Conservation (phyloP, 1,140 invertebrate genomes). For the Pachypeltis micranthus region DNA sequence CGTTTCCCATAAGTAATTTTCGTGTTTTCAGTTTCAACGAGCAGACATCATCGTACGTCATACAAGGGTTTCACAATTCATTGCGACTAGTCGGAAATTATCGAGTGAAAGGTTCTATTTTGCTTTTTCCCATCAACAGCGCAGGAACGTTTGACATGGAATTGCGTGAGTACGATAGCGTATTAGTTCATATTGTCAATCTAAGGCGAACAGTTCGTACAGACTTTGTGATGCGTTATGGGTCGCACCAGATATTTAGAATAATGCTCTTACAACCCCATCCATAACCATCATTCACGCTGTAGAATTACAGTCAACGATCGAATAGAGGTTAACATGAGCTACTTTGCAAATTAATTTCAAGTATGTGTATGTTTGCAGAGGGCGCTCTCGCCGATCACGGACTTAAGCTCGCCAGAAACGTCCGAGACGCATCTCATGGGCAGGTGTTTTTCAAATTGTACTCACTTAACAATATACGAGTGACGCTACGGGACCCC, state of each 20-base stretch:
- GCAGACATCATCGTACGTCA: not conserved
- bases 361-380: not conserved
- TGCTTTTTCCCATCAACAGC: conserved; percentile 6
- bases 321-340: too few species aligned
- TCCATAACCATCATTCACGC: too few species aligned
- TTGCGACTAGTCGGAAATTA: not conserved
- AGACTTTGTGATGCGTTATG: too few species aligned
- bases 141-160: conserved; percentile 4
- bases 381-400: not conserved
- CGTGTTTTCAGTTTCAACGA: not conserved
- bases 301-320: too few species aligned
- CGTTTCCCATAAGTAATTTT: not conserved
- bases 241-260: too few species aligned
- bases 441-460: conserved; percentile 1
- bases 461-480: not conserved
- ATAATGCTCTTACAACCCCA: too few species aligned
- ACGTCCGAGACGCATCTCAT: not conserved
- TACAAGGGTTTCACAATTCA: not conserved
- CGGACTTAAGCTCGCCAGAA: not conserved
- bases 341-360: conserved; percentile 1
- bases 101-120: not conserved
- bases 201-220: too few species aligned
- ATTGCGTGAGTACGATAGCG: not conserved
- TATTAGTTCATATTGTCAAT: too few species aligned
- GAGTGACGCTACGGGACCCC: not conserved